These are phyloP conservation scores for Drosophila mettleri DNA, from an alignment of 2,888 invertebrate genomes.

Conservation along the genomic window DNA sequence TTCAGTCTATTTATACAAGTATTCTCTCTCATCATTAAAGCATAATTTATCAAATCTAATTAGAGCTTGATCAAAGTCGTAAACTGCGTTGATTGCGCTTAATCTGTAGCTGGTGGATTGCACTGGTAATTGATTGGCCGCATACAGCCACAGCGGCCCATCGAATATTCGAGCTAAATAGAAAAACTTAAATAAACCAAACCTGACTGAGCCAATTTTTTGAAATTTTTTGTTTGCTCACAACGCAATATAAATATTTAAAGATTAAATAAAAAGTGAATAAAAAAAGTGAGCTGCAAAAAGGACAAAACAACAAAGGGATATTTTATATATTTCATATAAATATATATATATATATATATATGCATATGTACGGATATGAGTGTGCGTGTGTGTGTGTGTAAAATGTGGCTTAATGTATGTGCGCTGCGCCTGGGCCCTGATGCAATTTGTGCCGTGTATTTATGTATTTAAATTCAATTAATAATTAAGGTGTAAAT, in stretches of 20 bases:
- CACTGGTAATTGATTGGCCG: slow-evolving; percentile 10
- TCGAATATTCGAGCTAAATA: slow-evolving; percentile 47
- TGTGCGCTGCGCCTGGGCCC: slow-evolving; percentile 9
- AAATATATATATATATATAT: slow-evolving; percentile 12
- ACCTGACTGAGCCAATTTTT: slow-evolving; percentile 19
- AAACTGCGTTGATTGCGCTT: neutral
- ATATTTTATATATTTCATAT: slow-evolving; percentile 6
- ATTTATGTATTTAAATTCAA: slow-evolving; percentile 76
- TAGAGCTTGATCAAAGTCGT: neutral
- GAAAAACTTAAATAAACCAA: slow-evolving; percentile 11
- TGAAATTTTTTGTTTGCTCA: slow-evolving; percentile 13
- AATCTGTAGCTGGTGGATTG: neutral
- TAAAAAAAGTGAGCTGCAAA: slow-evolving; percentile 13
- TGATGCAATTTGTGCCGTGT: slow-evolving; percentile 45
- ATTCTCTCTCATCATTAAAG: neutral
- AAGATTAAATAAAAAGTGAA: slow-evolving; percentile 20
- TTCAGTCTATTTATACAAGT: too few species aligned
- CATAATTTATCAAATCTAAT: too few species aligned
- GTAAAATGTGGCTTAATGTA: neutral
- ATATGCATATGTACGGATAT: slow-evolving; percentile 2
- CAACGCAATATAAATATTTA: slow-evolving; percentile 48
- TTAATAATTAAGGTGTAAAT: slow-evolving; percentile 83
- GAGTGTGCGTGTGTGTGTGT: neutral
- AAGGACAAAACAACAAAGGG: slow-evolving; percentile 13
- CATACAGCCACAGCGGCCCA: slow-evolving; percentile 43